Base-by-base conservation (phyloP, 2,888 invertebrate genomes). In the Gari tellinella region DNA sequence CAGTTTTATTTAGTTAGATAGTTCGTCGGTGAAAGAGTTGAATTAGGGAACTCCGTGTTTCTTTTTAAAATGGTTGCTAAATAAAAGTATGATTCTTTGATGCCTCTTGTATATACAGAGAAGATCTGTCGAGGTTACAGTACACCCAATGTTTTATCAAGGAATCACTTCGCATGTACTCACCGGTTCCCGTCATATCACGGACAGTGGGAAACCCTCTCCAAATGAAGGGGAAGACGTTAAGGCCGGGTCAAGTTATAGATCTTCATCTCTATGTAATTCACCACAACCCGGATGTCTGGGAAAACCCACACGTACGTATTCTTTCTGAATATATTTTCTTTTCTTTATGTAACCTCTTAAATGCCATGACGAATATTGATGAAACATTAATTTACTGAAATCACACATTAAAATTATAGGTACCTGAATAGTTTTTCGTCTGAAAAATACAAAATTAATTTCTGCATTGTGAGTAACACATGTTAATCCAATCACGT, bases 131-230 rank as follows among this genome's bases (percentile, higher is more conserved):
- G 1, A 68, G 82, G 15, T 56, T 88, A 38, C 48, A 67, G 19
- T 84, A 78, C 57, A 67, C 86, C 52, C 79, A 82, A 1, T 49
- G 76, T 52, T 88, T 85, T 60, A 79, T 87, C n/a, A 88, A 88
- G 56, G 88, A 88, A 69, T 66, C 80, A 10, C 56, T 86, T 67
- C 75, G 89, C 2, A 38, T 85, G 15, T 81, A 84, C 53, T 57
- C 80, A 0, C 81, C 87, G 0, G 86, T 88, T 5, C 84, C 85
- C 1, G 72, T 80, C 37, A 78, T 86, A 25, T 67, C 73, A 38
- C 70, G 88, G 40, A 51, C 69, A 43, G 48, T 83, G 21, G 65
- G 67, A 7, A 64, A 81, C 14, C 70, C 77, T 5, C 21, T 84
- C 48, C 60, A 31, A 4, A 66, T 88, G 12, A 82, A 88, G n/a